Evolutionary conservation across 2,888 invertebrate genomes (phyloP).

Genomic region (Drepanosiphum platanoidis): DNA sequence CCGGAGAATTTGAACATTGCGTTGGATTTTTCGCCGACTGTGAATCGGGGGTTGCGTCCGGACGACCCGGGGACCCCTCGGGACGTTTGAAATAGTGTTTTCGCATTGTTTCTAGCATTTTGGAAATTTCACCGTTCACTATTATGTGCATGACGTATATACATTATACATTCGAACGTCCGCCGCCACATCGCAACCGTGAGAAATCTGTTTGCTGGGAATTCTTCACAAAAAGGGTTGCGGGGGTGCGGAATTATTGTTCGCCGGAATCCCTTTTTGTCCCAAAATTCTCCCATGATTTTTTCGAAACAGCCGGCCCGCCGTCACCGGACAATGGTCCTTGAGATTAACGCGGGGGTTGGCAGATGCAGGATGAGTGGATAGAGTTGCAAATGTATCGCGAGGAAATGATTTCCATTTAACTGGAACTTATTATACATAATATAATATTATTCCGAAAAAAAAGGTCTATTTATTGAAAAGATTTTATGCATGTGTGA

Average conservation of each 20-base stretch:
- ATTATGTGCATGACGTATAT: neutral
- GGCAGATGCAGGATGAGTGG: slow-evolving; percentile 28
- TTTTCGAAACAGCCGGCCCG: slow-evolving; percentile 31
- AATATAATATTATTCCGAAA: neutral
- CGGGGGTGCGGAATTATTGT: slow-evolving; percentile 33
- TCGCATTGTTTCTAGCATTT: slow-evolving; percentile 15
- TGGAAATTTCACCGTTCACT: neutral
- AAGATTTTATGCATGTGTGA: slow-evolving; percentile 24
- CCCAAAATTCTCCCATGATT: slow-evolving; percentile 33
- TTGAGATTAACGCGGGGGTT: slow-evolving; percentile 39
- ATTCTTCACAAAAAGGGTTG: slow-evolving; percentile 44
- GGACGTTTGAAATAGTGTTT: neutral
- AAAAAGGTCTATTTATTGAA: slow-evolving; percentile 44
- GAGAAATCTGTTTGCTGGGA: slow-evolving; percentile 42
- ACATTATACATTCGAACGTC: neutral
- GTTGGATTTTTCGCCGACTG: neutral
- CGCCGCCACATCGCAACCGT: slow-evolving; percentile 4
- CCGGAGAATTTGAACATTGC: neutral
- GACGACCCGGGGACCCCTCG: neutral
- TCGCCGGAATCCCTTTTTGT: slow-evolving; percentile 20
- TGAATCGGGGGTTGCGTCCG: neutral
- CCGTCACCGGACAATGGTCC: slow-evolving; percentile 38
- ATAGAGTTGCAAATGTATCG: slow-evolving; percentile 34
- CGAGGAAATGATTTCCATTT: slow-evolving; percentile 14
- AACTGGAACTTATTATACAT: slow-evolving; percentile 1